Conservation (phyloP, 2,888 invertebrate genomes). For the Drosophila prostipennis region DNA sequence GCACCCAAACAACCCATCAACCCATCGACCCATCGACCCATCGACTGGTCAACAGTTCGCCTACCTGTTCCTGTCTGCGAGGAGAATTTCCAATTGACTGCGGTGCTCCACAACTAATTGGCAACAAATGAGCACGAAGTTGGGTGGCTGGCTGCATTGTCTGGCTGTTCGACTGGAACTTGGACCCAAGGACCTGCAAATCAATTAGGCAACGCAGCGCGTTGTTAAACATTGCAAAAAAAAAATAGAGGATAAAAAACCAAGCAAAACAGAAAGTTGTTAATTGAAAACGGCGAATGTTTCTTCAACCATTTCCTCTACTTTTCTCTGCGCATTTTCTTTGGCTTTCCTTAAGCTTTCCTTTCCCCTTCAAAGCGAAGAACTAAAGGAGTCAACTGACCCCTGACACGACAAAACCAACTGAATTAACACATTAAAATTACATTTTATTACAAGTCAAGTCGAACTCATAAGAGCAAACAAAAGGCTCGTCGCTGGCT, state of each 20-base stretch:
- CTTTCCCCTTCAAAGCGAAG: constrained; percentile 2
- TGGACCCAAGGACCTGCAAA: constrained; percentile 50
- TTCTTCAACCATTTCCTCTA: constrained; percentile 28
- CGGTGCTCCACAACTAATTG: constrained; percentile 78
- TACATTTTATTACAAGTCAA: constrained; percentile 69
- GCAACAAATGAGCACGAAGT: constrained; percentile 75
- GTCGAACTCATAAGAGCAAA: constrained; percentile 17
- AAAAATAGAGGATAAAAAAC: constrained; percentile 29
- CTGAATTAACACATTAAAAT: constrained; percentile 78
- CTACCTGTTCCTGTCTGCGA: constrained; percentile 38
- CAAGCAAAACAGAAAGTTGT: constrained; percentile 60
- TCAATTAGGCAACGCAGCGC: constrained; percentile 67
- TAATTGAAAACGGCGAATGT: constrained; percentile 69
- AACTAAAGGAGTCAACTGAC: constrained; percentile 29
- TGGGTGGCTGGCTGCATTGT: constrained; percentile 32
- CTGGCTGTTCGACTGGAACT: constrained; percentile 23
- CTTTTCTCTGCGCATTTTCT: background rate
- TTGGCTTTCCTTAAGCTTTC: background rate
- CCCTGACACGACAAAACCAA: constrained; percentile 57
- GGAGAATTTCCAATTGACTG: constrained; percentile 76
- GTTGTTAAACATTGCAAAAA: constrained; percentile 53
- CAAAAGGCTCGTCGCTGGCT: constrained; percentile 37
- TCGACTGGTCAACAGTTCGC: constrained; percentile 27
- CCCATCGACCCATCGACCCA: background rate
- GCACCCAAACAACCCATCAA: background rate